Percentiles rank a stretch among this genome's conserved stretches.
These are phyloP conservation scores for Siphonodentalium dalli DNA, from an alignment of 2,888 invertebrate species.

Conservation along the genomic window DNA sequence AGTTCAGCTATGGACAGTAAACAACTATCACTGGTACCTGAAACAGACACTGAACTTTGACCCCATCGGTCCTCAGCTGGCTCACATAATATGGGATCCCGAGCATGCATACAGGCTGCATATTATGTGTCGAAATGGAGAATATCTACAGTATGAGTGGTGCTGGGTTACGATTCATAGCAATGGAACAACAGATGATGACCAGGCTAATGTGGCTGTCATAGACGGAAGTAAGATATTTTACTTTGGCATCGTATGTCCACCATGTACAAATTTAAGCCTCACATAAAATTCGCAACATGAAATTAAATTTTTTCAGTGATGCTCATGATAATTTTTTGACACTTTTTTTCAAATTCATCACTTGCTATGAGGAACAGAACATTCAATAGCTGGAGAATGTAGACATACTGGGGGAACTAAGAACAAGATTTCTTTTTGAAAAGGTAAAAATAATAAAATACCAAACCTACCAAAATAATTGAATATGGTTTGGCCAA, in stretches of 20 bases:
- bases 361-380: too few relatives aligned
- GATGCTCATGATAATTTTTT: too few relatives aligned
- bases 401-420: too few relatives aligned
- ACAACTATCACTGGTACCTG: slow-evolving; percentile 90
- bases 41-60: slow-evolving; percentile 77
- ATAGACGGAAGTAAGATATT: slow-evolving; percentile 73
- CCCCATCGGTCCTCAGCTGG: slow-evolving; percentile 53
- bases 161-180: slow-evolving; percentile 72
- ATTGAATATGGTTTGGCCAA: too few relatives aligned
- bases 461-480: too few relatives aligned
- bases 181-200: slow-evolving; percentile 67
- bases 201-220: slow-evolving; percentile 76
- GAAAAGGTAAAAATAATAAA: too few relatives aligned
- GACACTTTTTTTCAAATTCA: too few relatives aligned
- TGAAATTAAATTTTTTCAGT: too few relatives aligned
- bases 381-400: too few relatives aligned
- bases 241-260: background rate
- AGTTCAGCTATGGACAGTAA: slow-evolving; percentile 76
- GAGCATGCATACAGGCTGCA: slow-evolving; percentile 60
- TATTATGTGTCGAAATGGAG: slow-evolving; percentile 50
- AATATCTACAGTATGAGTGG: slow-evolving; percentile 72
- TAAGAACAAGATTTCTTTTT: too few relatives aligned
- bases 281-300: too few relatives aligned
- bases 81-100: slow-evolving; percentile 63
- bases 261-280: background rate